Conservation (phyloP, 1,140 invertebrate species). For the Camponotus floridanus region DNA sequence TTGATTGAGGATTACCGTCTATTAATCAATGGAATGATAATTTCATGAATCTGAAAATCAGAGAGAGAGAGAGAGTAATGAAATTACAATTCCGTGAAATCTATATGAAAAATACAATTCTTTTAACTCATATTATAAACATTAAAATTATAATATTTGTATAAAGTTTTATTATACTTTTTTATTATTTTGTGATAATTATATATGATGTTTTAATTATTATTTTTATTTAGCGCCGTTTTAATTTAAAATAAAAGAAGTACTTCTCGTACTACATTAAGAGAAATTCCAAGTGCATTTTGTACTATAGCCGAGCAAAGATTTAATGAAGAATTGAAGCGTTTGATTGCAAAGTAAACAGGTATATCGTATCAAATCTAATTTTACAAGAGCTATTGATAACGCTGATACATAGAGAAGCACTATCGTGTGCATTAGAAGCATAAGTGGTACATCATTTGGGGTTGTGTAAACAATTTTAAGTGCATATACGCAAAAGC, state of each 20-base stretch:
- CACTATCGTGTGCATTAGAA: slow-evolving; percentile 64
- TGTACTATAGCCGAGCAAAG: background rate
- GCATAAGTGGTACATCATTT: slow-evolving; percentile 61
- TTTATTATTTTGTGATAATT: slow-evolving; percentile 1
- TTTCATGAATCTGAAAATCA: background rate
- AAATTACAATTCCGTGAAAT: background rate
- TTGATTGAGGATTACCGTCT: background rate
- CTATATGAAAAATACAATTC: background rate
- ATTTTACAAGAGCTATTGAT: slow-evolving; percentile 56
- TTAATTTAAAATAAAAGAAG: background rate
- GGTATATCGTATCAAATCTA: slow-evolving; percentile 38
- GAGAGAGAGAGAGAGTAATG: background rate
- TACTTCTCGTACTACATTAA: too few species aligned
- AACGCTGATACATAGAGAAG: slow-evolving; percentile 35
- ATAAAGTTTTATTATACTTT: background rate
- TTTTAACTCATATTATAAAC: background rate
- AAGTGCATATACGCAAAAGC: slow-evolving; percentile 45
- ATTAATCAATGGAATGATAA: background rate
- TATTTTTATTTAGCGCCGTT: too few species aligned
- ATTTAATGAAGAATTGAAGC: slow-evolving; percentile 1
- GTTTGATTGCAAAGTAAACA: slow-evolving; percentile 16
- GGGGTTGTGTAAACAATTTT: slow-evolving; percentile 52
- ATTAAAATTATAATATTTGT: background rate
- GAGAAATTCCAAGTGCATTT: background rate
- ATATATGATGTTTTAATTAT: slow-evolving; percentile 4